Percentiles rank a stretch among this genome's conserved stretches.
These are phyloP conservation scores for Tetrao urogallus DNA, from an alignment of 2,113 vertebrate genomes.

Conservation along the genomic window DNA sequence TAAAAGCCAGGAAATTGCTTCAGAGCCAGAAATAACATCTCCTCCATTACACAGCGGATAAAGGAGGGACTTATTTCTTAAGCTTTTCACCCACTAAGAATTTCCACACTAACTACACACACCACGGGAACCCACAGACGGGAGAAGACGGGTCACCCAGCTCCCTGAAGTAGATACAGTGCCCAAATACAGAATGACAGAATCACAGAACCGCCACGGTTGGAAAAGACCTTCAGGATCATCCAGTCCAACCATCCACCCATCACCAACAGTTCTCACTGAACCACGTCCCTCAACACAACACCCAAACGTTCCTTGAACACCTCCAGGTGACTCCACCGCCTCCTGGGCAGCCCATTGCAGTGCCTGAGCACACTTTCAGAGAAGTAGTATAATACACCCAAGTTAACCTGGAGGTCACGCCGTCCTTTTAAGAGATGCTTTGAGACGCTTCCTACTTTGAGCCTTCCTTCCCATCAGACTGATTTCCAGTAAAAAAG, in stretches of 20 bases:
- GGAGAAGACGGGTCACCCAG: rapidly evolving
- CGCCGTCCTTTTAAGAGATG: not conserved
- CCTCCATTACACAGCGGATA: not conserved
- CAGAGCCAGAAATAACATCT: not conserved
- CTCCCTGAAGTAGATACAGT: not conserved
- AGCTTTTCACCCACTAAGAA: not conserved
- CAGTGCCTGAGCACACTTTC: no score
- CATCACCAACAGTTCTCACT: no score
- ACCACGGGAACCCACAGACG: not conserved
- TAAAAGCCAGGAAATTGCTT: not conserved
- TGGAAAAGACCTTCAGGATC: no score
- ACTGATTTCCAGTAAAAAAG: not conserved
- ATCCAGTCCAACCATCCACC: no score
- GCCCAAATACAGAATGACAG: not conserved
- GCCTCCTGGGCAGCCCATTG: no score
- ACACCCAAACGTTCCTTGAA: no score
- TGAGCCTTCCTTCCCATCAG: not conserved
- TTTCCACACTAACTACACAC: not conserved
- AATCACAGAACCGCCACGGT: no score
- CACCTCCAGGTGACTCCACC: no score
- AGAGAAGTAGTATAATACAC: no score
- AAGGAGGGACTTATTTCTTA: not conserved
- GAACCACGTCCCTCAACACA: no score
- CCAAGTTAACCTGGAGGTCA: not conserved
- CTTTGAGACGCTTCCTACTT: not conserved